These are phyloP conservation scores for Oreochromis spilurus DNA, from an alignment of 2,113 vertebrate genomes.

Conservation along the genomic window DNA sequence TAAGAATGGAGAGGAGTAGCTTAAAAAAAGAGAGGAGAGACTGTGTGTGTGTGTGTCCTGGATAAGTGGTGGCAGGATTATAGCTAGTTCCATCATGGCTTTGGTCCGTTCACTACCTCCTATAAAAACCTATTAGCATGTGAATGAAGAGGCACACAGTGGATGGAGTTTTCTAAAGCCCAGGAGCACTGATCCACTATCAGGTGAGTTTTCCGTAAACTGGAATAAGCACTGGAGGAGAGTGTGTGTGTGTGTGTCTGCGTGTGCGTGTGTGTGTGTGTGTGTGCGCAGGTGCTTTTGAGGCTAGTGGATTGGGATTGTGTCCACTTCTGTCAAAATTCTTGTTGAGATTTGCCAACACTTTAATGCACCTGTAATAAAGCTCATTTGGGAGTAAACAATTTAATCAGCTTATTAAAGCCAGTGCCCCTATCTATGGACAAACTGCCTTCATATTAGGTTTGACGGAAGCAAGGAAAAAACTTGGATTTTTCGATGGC, in stretches of 20 bases:
- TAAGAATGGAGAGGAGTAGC: constrained; percentile 26
- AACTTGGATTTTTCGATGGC: neutral
- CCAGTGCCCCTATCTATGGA: neutral
- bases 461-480: neutral
- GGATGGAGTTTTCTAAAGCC: constrained; percentile 54
- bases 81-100: constrained; percentile 60
- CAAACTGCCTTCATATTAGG: neutral
- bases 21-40: neutral
- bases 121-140: constrained; percentile 70
- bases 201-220: constrained; percentile 57
- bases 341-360: constrained; percentile 2
- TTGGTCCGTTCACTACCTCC: constrained; percentile 57
- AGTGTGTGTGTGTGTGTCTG: neutral
- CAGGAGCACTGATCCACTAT: constrained; percentile 57
- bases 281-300: neutral
- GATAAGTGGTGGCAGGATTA: constrained; percentile 65
- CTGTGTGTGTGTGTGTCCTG: constrained; percentile 7
- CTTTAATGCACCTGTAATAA: neutral
- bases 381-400: constrained; percentile 14
- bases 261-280: neutral
- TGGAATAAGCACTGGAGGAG: neutral
- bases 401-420: constrained; percentile 29
- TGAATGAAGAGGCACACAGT: constrained; percentile 58
- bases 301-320: neutral
- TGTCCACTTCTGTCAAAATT: neutral